Conservation (phyloP, 2,113 vertebrate species). For the Pelodiscus sinensis region DNA sequence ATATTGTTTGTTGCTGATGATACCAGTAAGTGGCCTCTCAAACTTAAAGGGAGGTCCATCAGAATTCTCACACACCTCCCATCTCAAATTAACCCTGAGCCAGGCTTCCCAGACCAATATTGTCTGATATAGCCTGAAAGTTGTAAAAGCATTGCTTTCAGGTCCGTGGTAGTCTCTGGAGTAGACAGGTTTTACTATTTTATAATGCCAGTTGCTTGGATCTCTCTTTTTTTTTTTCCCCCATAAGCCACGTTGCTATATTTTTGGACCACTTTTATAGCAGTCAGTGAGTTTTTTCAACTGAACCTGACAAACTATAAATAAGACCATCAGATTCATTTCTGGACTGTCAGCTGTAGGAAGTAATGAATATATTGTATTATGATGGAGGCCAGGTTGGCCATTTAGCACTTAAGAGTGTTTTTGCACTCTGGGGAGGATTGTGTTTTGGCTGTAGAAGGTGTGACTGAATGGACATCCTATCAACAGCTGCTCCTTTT, state of each 20-base stretch:
- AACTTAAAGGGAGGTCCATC: neutral
- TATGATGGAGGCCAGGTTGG: neutral
- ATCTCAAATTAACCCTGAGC: neutral
- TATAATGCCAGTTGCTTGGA: neutral
- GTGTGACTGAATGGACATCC: neutral
- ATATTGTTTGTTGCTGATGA: accelerated
- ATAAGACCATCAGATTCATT: neutral
- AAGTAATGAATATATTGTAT: neutral
- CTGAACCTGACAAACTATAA: neutral
- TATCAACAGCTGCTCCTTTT: neutral
- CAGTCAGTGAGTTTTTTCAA: neutral
- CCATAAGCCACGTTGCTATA: neutral
- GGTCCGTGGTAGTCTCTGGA: neutral
- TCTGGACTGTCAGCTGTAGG: accelerated
- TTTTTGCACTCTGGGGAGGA: neutral
- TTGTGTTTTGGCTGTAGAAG: neutral
- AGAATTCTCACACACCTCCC: neutral
- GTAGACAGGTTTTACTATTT: neutral
- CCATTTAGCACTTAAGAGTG: neutral
- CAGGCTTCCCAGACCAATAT: neutral
- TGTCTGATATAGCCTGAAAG: accelerated
- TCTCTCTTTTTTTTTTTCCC: neutral
- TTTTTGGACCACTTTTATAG: neutral
- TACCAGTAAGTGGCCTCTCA: neutral
- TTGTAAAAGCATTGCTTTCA: accelerated